phyloP scores from a whole-genome alignment of 2,888 invertebrate genomes.

The Rhyacophila evoluta region DNA sequence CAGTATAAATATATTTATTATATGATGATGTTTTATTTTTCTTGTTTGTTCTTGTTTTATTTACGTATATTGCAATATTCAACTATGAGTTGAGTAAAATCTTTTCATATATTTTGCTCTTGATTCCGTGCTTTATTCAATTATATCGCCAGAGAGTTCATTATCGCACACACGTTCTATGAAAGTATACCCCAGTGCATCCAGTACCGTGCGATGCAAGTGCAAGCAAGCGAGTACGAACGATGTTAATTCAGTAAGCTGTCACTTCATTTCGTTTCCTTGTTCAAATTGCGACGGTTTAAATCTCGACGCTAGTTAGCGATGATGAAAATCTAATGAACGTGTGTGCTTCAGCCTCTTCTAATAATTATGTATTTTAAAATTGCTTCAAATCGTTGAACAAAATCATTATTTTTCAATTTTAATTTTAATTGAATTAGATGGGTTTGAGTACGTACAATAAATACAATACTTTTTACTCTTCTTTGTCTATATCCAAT shows the following conservation, averaged over 20 bases:
- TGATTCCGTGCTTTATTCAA: not conserved
- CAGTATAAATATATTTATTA: too few species aligned
- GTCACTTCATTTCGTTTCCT: slow-evolving; percentile 24
- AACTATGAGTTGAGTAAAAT: too few species aligned
- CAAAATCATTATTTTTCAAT: too few species aligned
- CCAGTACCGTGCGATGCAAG: not conserved
- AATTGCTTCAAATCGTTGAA: too few species aligned
- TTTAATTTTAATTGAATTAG: too few species aligned
- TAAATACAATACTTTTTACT: too few species aligned
- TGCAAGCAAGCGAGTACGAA: not conserved
- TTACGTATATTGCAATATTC: too few species aligned
- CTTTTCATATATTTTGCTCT: not conserved
- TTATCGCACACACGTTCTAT: not conserved
- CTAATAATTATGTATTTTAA: too few species aligned
- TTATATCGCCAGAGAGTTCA: not conserved
- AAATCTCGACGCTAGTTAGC: slow-evolving; percentile 9
- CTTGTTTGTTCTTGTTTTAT: too few species aligned
- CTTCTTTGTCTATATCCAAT: too few species aligned
- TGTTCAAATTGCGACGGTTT: not conserved
- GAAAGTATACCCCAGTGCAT: not conserved
- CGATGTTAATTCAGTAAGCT: not conserved
- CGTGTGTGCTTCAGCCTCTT: not conserved
- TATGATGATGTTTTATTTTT: too few species aligned
- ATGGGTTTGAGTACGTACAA: too few species aligned
- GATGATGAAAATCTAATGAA: not conserved